phyloP scores from a whole-genome alignment of 2,113 vertebrate species.

The Benitochromis conjunctus region DNA sequence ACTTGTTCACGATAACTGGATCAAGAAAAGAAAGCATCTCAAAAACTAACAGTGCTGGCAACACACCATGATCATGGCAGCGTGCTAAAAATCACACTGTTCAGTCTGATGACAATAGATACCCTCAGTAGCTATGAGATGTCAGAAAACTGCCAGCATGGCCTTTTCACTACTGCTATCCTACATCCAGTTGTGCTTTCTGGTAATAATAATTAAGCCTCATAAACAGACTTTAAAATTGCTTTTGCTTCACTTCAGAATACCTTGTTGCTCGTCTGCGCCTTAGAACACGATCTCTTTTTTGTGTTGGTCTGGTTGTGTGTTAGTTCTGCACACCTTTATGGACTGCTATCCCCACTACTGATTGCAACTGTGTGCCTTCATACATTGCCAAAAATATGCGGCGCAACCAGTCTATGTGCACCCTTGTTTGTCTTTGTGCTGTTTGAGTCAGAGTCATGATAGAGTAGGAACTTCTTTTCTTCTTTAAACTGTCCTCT shows the following conservation, averaged over 20 bases:
- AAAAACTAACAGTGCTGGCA: not conserved
- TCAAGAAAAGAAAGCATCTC: not conserved
- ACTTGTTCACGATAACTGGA: not conserved
- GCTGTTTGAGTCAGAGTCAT: not conserved
- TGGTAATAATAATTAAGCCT: slow-evolving; percentile 18
- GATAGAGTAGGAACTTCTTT: not conserved
- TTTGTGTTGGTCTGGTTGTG: not conserved
- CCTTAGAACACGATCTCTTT: not conserved
- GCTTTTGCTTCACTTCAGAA: slow-evolving; percentile 27
- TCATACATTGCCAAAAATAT: not conserved
- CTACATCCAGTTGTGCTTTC: not conserved
- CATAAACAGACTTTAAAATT: slow-evolving; percentile 31
- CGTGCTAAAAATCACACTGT: not conserved
- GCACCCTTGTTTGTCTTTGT: not conserved
- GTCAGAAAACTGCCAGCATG: not conserved
- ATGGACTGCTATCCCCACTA: not conserved
- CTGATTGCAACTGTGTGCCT: not conserved
- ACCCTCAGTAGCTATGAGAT: not conserved
- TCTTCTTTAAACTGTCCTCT: not conserved
- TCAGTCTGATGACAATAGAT: not conserved
- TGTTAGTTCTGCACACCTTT: not conserved
- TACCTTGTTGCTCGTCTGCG: not conserved
- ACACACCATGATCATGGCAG: not conserved
- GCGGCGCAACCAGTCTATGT: not conserved
- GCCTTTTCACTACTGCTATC: not conserved